Conservation (phyloP, 2,888 invertebrate species). For the Pristionchus mayeri region DNA sequence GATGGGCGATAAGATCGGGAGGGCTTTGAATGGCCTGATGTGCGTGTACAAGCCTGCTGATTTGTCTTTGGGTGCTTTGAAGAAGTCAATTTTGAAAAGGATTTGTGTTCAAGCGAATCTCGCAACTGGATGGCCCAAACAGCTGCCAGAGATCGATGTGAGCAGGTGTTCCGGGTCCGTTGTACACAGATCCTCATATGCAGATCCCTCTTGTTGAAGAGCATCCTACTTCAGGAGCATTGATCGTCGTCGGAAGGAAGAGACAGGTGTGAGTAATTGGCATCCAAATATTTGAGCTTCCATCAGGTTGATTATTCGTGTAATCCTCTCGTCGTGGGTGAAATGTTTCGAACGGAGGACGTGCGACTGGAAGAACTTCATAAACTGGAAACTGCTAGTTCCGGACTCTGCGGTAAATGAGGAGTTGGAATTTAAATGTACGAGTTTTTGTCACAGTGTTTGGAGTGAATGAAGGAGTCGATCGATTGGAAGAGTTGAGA, state of each 20-base stretch:
- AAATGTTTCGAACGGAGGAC: constrained; percentile 66
- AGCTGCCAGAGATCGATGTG: constrained; percentile 40
- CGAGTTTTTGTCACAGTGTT: constrained; percentile 62
- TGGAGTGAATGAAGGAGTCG: constrained; percentile 65
- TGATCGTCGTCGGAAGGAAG: constrained; percentile 67
- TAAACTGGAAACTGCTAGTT: constrained; percentile 64
- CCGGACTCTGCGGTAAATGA: constrained; percentile 70
- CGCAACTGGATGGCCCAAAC: constrained; percentile 47
- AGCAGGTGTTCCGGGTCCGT: not conserved
- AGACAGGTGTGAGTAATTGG: constrained; percentile 38
- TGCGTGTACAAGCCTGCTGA: constrained; percentile 74
- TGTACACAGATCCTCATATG: constrained; percentile 39
- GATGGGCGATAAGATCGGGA: constrained; percentile 59
- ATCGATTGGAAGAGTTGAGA: constrained; percentile 34
- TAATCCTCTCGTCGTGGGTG: constrained; percentile 71
- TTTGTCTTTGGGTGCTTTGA: constrained; percentile 63
- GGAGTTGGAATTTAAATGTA: not conserved
- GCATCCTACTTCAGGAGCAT: constrained; percentile 64
- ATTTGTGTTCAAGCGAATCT: constrained; percentile 62
- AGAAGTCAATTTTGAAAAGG: constrained; percentile 59
- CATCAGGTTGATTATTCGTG: constrained; percentile 39
- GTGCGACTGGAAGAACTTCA: constrained; percentile 65
- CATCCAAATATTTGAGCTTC: not conserved
- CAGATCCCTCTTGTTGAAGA: constrained; percentile 69
- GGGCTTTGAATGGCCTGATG: constrained; percentile 67